These are phyloP conservation scores for Taenaris catops DNA, from an alignment of 2,888 invertebrate genomes.

Conservation along the genomic window DNA sequence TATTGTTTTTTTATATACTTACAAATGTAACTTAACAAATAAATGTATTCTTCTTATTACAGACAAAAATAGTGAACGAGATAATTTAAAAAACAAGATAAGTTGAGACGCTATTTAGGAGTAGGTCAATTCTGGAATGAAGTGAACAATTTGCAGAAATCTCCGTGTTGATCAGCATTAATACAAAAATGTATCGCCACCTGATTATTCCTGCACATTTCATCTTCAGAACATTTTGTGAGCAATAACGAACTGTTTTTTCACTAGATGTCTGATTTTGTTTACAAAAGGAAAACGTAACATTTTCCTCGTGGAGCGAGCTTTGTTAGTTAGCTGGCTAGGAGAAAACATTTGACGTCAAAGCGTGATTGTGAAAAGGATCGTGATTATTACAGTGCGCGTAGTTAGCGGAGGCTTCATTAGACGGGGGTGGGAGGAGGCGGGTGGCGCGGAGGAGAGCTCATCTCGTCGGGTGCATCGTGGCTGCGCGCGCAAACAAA, in stretches of 20 bases:
- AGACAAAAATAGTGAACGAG: too few species aligned
- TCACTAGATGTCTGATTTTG: constrained; percentile 27
- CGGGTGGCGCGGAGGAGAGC: constrained; percentile 34
- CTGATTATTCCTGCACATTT: neutral
- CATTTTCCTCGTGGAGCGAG: constrained; percentile 29
- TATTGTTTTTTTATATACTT: too few species aligned
- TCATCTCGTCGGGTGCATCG: constrained; percentile 74
- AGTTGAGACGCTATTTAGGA: too few species aligned
- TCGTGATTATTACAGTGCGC: constrained; percentile 59
- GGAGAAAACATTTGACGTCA: constrained; percentile 47
- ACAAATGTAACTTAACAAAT: too few species aligned
- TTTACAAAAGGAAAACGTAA: constrained; percentile 36
- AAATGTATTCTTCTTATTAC: too few species aligned
- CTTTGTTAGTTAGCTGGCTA: constrained; percentile 31
- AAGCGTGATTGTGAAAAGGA: constrained; percentile 61
- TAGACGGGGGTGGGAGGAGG: constrained; percentile 39
- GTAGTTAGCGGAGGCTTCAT: constrained; percentile 70
- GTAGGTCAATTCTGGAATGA: too few species aligned
- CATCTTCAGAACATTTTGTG: constrained; percentile 5
- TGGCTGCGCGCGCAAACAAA: constrained; percentile 79
- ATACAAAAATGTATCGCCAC: neutral
- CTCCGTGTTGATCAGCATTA: too few species aligned
- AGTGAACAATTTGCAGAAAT: too few species aligned
- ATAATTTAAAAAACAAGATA: too few species aligned
- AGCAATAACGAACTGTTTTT: constrained; percentile 19